These are phyloP conservation scores for Merluccius polli DNA, from an alignment of 2,797 vertebrate genomes.

Conservation along the genomic window DNA sequence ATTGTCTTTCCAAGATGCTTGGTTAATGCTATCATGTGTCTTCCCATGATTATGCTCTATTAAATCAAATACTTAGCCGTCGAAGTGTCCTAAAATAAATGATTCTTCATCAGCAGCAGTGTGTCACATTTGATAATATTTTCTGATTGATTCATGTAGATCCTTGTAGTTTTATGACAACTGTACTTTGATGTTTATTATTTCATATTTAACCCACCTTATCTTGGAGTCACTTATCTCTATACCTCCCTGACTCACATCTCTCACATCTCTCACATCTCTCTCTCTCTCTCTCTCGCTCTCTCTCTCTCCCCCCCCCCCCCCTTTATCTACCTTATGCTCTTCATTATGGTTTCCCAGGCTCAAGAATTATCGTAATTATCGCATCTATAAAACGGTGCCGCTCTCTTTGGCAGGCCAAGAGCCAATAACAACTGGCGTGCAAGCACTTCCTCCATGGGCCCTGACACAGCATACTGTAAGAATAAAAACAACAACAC, in stretches of 20 bases:
- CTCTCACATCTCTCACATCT: background rate
- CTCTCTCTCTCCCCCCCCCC: background rate
- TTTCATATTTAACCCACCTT: background rate
- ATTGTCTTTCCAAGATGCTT: too few relatives aligned
- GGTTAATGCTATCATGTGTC: too few relatives aligned
- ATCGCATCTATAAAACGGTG: background rate
- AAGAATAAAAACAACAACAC: conserved; percentile 13
- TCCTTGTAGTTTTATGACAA: background rate
- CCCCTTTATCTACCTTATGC: background rate
- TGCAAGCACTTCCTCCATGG: background rate
- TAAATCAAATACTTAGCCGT: too few relatives aligned
- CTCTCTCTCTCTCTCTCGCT: background rate
- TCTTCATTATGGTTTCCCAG: too few relatives aligned
- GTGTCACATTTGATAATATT: background rate
- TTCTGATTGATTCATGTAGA: background rate
- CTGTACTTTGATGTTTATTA: background rate
- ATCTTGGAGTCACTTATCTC: background rate
- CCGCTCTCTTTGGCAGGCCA: background rate
- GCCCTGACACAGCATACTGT: conserved; percentile 13
- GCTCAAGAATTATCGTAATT: background rate
- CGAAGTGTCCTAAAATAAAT: too few relatives aligned
- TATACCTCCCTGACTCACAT: background rate
- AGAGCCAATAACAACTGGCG: background rate
- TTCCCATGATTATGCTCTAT: too few relatives aligned
- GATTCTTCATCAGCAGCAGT: too few relatives aligned